Evolutionary conservation across 2,113 vertebrate species (phyloP).

Genomic region (Corythoichthys intestinalis): DNA sequence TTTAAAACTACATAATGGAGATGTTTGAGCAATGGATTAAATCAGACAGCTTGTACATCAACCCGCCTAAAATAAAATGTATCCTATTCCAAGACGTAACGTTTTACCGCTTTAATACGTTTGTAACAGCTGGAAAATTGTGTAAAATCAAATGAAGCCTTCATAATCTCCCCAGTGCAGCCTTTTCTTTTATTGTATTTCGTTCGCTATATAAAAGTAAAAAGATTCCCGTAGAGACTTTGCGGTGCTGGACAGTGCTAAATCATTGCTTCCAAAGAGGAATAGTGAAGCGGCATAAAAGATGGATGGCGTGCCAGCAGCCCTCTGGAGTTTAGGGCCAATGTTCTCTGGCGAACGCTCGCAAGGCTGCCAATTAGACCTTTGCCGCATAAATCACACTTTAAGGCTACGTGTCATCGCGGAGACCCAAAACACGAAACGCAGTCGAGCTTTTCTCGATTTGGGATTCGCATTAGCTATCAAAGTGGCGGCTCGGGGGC

Average conservation of each 20-base stretch:
- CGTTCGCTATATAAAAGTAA: not conserved
- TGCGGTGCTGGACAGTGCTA: constrained; percentile 44
- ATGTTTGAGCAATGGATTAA: not conserved
- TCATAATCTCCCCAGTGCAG: constrained; percentile 11
- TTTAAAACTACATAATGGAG: not conserved
- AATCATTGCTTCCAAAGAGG: constrained; percentile 56
- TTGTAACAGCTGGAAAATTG: not conserved
- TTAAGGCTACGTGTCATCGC: constrained; percentile 52
- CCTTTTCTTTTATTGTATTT: constrained; percentile 24
- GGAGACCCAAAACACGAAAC: constrained; percentile 30
- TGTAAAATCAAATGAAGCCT: constrained; percentile 34
- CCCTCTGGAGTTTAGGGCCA: constrained; percentile 43
- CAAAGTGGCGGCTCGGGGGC: no score
- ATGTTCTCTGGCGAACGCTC: constrained; percentile 34
- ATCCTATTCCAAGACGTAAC: constrained; percentile 10
- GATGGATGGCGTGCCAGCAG: constrained; percentile 57
- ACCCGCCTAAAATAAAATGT: not conserved
- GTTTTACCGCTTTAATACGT: constrained; percentile 7
- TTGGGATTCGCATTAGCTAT: not conserved
- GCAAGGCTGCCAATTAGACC: constrained; percentile 57
- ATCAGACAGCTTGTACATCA: not conserved
- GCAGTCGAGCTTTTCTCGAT: not conserved
- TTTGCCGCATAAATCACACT: constrained; percentile 65
- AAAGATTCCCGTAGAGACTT: constrained; percentile 37
- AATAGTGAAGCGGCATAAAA: constrained; percentile 29